Base-by-base conservation (phyloP, 2,888 invertebrate species). In the Trachelus stipa region DNA sequence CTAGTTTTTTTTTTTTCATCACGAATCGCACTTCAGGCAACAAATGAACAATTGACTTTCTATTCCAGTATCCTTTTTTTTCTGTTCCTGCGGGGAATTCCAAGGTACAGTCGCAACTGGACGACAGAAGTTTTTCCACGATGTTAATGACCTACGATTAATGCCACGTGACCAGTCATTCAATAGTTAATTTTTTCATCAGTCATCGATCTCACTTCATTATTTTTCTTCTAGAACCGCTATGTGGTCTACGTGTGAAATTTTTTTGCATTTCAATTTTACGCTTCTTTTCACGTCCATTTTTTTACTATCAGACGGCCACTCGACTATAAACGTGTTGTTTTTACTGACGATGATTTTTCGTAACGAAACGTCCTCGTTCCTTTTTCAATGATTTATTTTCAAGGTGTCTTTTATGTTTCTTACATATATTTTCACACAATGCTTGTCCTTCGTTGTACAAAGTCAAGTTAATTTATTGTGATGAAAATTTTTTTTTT, bases 281-380 rank as follows among this genome's bases (percentile, higher is more conserved):
- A 56, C 56, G 56, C 56, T 56, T 15, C 23, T 56, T 56, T 9
- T 23, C 9, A 56, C 56, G 56, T 23, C 9, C 6, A 23, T 9
- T 40, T 0, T 56, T 2, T 9, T 23, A 0, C 6, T 2, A 9
- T 9, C 23, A 0, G 0, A 23, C 23, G 1, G 6, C 4, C 23
- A 1, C 2, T 56, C 56, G 56, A 56, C 56, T 56, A 23, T 2
- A 23, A 56, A 56, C 6, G 0, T 23, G 15, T 6, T 23, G 23
- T 23, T 15, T 40, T 15, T 40, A 40, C 15, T 1, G 56, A 56
- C 56, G 56, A 23, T 56, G 23, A 56, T 56, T 56, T 56, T 56
- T 56, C 56, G 23, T 56, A 56, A 1, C 23, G 56, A 56, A 56
- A 56, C 56, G 56, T 56, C 56, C 56, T 56, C 56, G 56, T 56